These are phyloP conservation scores for Mionectes macconnelli DNA, from an alignment of 2,113 vertebrate species.

Conservation along the genomic window DNA sequence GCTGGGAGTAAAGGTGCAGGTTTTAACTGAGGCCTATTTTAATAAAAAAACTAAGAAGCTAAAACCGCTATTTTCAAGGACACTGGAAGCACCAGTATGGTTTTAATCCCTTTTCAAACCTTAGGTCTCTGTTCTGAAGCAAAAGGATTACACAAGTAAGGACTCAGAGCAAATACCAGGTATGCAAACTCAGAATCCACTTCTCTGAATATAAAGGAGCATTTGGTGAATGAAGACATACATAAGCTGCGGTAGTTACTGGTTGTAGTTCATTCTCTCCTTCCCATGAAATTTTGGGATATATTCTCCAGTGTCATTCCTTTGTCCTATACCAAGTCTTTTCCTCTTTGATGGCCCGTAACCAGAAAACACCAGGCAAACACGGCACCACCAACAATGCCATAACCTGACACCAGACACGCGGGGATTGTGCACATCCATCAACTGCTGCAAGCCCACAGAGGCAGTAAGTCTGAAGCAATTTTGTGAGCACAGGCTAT, in stretches of 20 bases:
- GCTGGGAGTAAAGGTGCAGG: background rate
- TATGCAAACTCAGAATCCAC: background rate
- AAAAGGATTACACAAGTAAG: background rate
- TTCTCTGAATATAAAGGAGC: background rate
- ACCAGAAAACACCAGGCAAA: background rate
- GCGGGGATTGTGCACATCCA: accelerated
- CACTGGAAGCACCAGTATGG: background rate
- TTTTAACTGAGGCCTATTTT: background rate
- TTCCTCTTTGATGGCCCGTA: background rate
- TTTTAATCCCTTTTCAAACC: background rate
- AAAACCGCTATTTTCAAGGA: background rate
- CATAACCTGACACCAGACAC: background rate
- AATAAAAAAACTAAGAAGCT: background rate
- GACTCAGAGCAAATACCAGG: background rate
- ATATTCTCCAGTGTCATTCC: background rate
- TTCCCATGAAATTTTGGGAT: background rate
- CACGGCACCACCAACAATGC: background rate
- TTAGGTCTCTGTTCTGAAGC: background rate
- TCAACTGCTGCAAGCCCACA: background rate
- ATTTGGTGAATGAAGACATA: background rate
- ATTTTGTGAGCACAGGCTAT: background rate
- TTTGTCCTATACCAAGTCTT: background rate
- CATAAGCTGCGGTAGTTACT: background rate
- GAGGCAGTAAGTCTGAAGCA: accelerated
- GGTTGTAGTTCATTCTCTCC: background rate